Evolutionary conservation across 2,888 invertebrate genomes (phyloP).

Genomic region (Anticlea derivata): DNA sequence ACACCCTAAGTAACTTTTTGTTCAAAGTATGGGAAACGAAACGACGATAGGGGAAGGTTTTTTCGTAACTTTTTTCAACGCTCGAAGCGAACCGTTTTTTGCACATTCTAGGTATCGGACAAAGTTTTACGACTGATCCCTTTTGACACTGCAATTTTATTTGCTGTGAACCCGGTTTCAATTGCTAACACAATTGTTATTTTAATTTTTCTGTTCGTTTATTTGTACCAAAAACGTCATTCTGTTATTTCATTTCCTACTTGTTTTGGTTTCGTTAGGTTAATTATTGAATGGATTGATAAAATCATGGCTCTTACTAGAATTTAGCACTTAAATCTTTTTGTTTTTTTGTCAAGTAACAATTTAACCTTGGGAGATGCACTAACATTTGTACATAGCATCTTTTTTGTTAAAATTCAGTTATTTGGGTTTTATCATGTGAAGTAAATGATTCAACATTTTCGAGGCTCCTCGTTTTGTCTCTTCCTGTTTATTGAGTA

Average conservation of each 20-base stretch:
- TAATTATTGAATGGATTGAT: too few species aligned
- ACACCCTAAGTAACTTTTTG: slow-evolving; percentile 33
- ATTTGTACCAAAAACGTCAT: slow-evolving; percentile 30
- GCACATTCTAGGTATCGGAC: slow-evolving; percentile 40
- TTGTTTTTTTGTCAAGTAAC: too few species aligned
- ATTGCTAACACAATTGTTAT: slow-evolving; percentile 38
- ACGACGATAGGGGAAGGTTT: slow-evolving; percentile 42
- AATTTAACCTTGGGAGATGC: too few species aligned
- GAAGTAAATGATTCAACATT: not conserved
- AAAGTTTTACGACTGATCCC: slow-evolving; percentile 48
- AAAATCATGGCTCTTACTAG: too few species aligned
- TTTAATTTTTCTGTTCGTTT: slow-evolving; percentile 38
- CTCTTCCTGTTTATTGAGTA: slow-evolving; percentile 9
- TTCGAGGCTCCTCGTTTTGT: not conserved
- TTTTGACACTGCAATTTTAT: slow-evolving; percentile 48
- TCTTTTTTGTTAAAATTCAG: too few species aligned
- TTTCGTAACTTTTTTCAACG: slow-evolving; percentile 44
- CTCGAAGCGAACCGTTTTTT: slow-evolving; percentile 44
- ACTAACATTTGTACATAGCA: too few species aligned
- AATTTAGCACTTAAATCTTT: too few species aligned
- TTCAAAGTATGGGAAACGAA: slow-evolving; percentile 33
- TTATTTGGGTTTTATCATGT: too few species aligned
- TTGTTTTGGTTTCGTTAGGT: slow-evolving; percentile 4
- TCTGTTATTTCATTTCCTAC: slow-evolving; percentile 4
- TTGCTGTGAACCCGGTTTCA: slow-evolving; percentile 39